Conservation (phyloP, 1,140 invertebrate species). For the Dinothrombium tinctorium region DNA sequence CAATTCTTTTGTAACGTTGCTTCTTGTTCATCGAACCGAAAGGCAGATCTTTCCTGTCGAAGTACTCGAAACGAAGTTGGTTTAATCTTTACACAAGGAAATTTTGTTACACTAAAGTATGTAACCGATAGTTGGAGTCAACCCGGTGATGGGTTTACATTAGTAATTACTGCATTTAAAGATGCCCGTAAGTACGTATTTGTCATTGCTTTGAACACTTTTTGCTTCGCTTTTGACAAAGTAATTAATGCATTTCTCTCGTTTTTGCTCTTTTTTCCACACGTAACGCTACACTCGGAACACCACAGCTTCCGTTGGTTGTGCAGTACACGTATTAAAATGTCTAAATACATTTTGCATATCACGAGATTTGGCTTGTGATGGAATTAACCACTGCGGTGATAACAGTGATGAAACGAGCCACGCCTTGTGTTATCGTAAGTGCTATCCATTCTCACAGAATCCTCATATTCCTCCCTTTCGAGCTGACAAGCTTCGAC, state of each 20-base stretch:
- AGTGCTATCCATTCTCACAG: slow-evolving; percentile 26
- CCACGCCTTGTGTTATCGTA: slow-evolving; percentile 52
- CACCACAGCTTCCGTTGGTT: too few species aligned
- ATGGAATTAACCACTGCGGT: slow-evolving; percentile 72
- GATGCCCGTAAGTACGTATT: slow-evolving; percentile 30
- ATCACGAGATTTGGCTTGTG: slow-evolving; percentile 58
- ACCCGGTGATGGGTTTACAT: slow-evolving; percentile 63
- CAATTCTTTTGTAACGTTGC: too few species aligned
- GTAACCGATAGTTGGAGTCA: slow-evolving; percentile 76
- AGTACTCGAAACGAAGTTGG: slow-evolving; percentile 64
- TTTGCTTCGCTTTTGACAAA: too few species aligned
- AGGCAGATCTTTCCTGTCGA: slow-evolving; percentile 69
- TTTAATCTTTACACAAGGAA: slow-evolving; percentile 63
- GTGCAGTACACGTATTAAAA: too few species aligned
- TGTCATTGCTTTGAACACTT: too few species aligned
- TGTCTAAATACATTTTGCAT: slow-evolving; percentile 70
- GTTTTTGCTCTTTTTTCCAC: too few species aligned
- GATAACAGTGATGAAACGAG: slow-evolving; percentile 62
- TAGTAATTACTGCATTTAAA: slow-evolving; percentile 78
- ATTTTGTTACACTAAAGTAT: slow-evolving; percentile 78
- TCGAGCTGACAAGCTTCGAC: not conserved
- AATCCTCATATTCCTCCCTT: too few species aligned
- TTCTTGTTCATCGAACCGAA: too few species aligned
- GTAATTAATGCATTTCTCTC: too few species aligned
- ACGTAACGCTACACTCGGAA: too few species aligned